These are phyloP conservation scores for Drosophila guanche DNA, from an alignment of 1,140 invertebrate species.

Conservation along the genomic window DNA sequence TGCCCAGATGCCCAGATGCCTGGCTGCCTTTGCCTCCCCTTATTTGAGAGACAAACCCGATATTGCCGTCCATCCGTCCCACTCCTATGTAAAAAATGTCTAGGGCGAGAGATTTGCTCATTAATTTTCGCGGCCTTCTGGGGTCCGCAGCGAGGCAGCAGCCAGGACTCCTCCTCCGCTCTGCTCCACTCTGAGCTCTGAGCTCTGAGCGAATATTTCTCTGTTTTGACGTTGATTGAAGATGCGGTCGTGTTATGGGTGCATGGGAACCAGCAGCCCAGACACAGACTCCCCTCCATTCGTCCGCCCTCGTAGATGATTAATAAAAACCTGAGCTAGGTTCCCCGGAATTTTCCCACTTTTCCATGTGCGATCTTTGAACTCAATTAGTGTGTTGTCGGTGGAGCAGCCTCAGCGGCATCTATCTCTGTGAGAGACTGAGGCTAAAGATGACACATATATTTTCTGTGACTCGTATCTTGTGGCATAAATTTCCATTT, in stretches of 20 bases:
- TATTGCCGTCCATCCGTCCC: constrained; percentile 20
- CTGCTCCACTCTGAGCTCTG: too few relatives aligned
- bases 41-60: constrained; percentile 42
- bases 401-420: constrained; percentile 18
- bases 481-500: constrained; percentile 69
- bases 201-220: constrained; percentile 3
- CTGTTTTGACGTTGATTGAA: constrained; percentile 75
- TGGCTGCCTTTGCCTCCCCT: too few relatives aligned
- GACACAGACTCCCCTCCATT: neutral
- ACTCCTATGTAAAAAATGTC: constrained; percentile 54
- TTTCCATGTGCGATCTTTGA: constrained; percentile 64
- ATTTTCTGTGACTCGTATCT: constrained; percentile 30
- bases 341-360: constrained; percentile 55
- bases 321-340: constrained; percentile 55
- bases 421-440: constrained; percentile 11
- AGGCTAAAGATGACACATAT: constrained; percentile 67
- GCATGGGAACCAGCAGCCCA: constrained; percentile 55
- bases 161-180: constrained; percentile 15
- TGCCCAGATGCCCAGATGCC: constrained; percentile 16
- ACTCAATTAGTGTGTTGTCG: constrained; percentile 72
- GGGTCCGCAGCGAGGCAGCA: neutral
- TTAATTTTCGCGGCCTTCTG: constrained; percentile 69
- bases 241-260: constrained; percentile 72
- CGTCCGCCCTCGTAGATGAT: constrained; percentile 34
- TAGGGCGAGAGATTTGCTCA: constrained; percentile 73